Percentiles rank a stretch among this genome's conserved stretches.
phyloP scores from a whole-genome alignment of 2,888 invertebrate species.

The Luperina testacea region DNA sequence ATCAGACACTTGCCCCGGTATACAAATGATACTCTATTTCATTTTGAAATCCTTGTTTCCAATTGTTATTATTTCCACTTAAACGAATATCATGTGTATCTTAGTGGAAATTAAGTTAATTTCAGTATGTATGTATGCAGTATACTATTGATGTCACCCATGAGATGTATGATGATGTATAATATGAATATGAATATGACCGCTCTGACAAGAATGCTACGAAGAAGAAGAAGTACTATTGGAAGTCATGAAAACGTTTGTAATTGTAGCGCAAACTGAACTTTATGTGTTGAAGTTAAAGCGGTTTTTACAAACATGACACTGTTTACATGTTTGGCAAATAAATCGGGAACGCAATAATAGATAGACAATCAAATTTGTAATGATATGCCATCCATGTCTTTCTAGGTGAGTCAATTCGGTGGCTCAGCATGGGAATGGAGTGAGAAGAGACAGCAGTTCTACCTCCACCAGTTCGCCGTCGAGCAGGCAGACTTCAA shows the following conservation, averaged over 20 bases:
- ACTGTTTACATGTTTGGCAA: too few species aligned
- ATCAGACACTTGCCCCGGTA: not conserved
- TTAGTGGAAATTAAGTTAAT: not conserved
- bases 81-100: not conserved
- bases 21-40: not conserved
- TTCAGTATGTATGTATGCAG: too few species aligned
- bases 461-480: conserved; percentile 92
- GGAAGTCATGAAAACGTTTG: not conserved
- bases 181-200: too few species aligned
- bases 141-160: too few species aligned
- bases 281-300: not conserved
- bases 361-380: not conserved
- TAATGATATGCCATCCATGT: not conserved
- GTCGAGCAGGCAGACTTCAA: conserved; percentile 92
- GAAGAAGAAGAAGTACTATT: not conserved
- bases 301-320: not conserved
- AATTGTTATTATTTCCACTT: not conserved
- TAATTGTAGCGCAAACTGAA: not conserved
- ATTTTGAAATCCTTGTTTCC: not conserved
- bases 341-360: not conserved
- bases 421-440: conserved; percentile 93
- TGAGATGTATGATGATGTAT: too few species aligned
- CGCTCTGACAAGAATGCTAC: too few species aligned
- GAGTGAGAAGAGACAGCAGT: conserved; percentile 91
- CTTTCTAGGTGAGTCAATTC: conserved; percentile 87